Conservation (phyloP, 2,113 vertebrate species). For the Pteronura brasiliensis region DNA sequence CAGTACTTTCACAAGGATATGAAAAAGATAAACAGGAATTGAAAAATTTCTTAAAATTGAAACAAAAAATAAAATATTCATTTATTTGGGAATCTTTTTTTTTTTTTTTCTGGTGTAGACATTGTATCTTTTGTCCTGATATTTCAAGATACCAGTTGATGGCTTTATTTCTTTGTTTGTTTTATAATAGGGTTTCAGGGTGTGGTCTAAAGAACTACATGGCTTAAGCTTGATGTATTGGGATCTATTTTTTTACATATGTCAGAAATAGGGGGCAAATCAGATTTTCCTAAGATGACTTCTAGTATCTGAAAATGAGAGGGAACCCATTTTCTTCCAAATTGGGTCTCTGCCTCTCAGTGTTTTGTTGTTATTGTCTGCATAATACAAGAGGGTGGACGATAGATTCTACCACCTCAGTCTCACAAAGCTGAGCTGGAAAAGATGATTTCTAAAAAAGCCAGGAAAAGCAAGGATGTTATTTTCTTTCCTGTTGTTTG, state of each 20-base stretch:
- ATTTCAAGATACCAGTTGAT: neutral
- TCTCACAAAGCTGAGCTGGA: neutral
- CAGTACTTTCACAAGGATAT: neutral
- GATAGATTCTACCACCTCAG: neutral
- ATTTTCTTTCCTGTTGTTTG: neutral
- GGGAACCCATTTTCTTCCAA: neutral
- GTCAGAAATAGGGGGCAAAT: neutral
- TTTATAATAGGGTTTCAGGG: neutral
- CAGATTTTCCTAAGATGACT: neutral
- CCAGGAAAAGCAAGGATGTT: neutral
- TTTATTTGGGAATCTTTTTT: neutral
- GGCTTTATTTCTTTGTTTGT: neutral
- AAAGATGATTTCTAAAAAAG: slow-evolving; percentile 20
- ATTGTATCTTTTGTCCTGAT: neutral
- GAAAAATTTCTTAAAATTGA: neutral
- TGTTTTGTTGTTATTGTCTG: slow-evolving; percentile 30
- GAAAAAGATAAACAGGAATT: neutral
- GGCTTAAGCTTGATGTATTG: neutral
- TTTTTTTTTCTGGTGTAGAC: neutral
- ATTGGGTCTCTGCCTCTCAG: neutral
- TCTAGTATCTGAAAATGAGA: neutral
- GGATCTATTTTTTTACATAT: neutral
- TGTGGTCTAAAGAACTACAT: neutral
- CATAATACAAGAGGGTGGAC: neutral
- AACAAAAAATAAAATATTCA: neutral